These are phyloP conservation scores for Liodrosophila aerea DNA, from an alignment of 2,888 invertebrate genomes.

Conservation along the genomic window DNA sequence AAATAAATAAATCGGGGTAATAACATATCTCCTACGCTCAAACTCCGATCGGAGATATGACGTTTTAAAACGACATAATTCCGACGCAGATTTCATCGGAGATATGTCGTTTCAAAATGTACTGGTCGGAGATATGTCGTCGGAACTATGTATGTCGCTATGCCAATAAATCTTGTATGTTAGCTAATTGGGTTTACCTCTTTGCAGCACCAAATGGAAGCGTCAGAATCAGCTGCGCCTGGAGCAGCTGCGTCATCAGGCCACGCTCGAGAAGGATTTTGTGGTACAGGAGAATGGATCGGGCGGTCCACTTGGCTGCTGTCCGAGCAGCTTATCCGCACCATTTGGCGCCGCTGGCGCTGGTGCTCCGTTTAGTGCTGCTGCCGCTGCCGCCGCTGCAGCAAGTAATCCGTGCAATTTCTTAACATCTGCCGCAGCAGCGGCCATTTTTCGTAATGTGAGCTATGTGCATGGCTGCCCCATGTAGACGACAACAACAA, in stretches of 20 bases:
- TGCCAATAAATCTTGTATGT: too few relatives aligned
- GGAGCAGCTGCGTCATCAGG: conserved; percentile 93
- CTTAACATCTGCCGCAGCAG: conserved; percentile 86
- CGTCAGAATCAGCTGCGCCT: conserved; percentile 93
- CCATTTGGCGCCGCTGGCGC: conserved; percentile 69
- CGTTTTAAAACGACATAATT: too few relatives aligned
- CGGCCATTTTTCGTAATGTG: conserved; percentile 89
- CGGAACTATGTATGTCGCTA: too few relatives aligned
- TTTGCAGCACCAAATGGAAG: conserved; percentile 92
- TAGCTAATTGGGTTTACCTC: too few relatives aligned
- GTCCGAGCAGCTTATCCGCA: conserved; percentile 80
- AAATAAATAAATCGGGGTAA: too few relatives aligned
- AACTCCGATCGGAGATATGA: too few relatives aligned
- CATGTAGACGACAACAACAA: conserved; percentile 84
- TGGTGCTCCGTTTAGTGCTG: conserved; percentile 68
- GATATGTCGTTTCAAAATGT: too few relatives aligned
- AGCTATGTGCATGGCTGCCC: conserved; percentile 89
- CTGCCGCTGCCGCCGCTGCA: conserved; percentile 73
- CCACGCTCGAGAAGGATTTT: conserved; percentile 88
- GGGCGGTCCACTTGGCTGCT: conserved; percentile 77
- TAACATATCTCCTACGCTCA: too few relatives aligned
- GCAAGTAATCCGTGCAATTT: conserved; percentile 85
- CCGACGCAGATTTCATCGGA: too few relatives aligned
- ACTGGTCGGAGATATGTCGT: too few relatives aligned
- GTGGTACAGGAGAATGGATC: conserved; percentile 70